phyloP scores from a whole-genome alignment of 2,113 vertebrate genomes.

The Poeciliopsis retropinna region DNA sequence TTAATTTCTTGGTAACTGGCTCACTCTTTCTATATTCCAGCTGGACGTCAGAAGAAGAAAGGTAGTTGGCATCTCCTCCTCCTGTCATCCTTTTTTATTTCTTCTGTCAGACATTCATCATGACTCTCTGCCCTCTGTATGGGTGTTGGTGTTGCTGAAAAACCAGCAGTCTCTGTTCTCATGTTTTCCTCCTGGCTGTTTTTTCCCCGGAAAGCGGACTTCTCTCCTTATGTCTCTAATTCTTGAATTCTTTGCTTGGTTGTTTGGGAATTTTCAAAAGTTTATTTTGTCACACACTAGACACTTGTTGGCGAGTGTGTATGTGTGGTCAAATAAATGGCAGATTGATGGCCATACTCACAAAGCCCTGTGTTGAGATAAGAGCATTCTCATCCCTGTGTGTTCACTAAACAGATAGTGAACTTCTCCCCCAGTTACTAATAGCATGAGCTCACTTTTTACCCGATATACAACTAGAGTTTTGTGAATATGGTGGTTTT shows the following conservation, averaged over 20 bases:
- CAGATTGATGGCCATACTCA: slow-evolving; percentile 56
- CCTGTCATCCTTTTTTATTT: slow-evolving; percentile 42
- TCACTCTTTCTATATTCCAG: slow-evolving; percentile 82
- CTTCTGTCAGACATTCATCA: slow-evolving; percentile 44
- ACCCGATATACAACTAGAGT: slow-evolving; percentile 36
- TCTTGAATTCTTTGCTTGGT: slow-evolving; percentile 45
- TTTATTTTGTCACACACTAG: slow-evolving; percentile 48
- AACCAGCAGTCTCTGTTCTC: slow-evolving; percentile 48
- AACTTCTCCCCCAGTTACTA: slow-evolving; percentile 55
- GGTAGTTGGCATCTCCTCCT: slow-evolving; percentile 77
- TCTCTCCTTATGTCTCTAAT: slow-evolving; percentile 29
- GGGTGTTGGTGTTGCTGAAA: slow-evolving; percentile 61
- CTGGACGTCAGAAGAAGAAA: slow-evolving; percentile 82
- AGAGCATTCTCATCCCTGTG: slow-evolving; percentile 56
- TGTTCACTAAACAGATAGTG: slow-evolving; percentile 59
- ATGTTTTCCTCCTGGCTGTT: slow-evolving; percentile 47
- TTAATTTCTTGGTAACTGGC: slow-evolving; percentile 67
- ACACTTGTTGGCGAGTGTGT: slow-evolving; percentile 41
- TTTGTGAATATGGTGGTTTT: slow-evolving; percentile 60
- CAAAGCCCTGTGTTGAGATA: slow-evolving; percentile 63
- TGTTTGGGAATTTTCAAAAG: slow-evolving; percentile 37
- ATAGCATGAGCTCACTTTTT: slow-evolving; percentile 62
- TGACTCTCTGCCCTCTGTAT: slow-evolving; percentile 57
- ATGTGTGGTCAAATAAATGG: slow-evolving; percentile 31
- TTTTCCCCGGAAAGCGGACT: slow-evolving; percentile 26